A percentile compares a stretch with the other conserved stretches of the same genome.
Conservation (phyloP, 1,140 invertebrate species). For the Uloborus diversus region DNA sequence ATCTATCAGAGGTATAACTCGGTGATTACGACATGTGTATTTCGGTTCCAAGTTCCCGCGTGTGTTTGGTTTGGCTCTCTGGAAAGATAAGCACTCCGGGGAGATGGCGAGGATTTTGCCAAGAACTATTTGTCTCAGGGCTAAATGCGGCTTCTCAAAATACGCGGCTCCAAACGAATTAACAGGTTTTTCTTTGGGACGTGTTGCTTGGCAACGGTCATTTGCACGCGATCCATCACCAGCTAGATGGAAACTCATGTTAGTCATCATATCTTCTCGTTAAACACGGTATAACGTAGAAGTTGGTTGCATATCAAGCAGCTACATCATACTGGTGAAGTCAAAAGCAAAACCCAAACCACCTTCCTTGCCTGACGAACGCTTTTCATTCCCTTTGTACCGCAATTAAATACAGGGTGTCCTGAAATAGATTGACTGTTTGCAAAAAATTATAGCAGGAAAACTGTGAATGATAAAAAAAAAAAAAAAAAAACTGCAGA, state of each 20-base stretch:
- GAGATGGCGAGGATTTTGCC: conserved; percentile 3
- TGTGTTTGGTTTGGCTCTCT: conserved; percentile 35
- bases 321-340: no score
- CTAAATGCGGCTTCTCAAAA: conserved; percentile 35
- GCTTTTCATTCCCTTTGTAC: no score
- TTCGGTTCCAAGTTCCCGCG: background rate
- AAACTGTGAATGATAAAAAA: no score
- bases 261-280: background rate
- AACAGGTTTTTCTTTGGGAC: conserved; percentile 34
- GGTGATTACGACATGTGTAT: conserved; percentile 28
- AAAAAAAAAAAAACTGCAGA: no score
- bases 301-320: no score
- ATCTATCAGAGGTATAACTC: conserved; percentile 31
- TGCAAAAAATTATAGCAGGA: no score
- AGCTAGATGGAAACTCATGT: background rate
- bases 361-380: no score
- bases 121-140: conserved; percentile 40
- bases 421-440: no score
- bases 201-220: conserved; percentile 23
- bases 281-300: no score
- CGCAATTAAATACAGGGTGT: no score
- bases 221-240: conserved; percentile 36
- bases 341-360: no score
- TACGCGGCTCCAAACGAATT: conserved; percentile 6
- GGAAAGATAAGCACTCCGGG: conserved; percentile 12